Conservation (phyloP, 2,113 vertebrate species). For the Ibidorhyncha struthersii region DNA sequence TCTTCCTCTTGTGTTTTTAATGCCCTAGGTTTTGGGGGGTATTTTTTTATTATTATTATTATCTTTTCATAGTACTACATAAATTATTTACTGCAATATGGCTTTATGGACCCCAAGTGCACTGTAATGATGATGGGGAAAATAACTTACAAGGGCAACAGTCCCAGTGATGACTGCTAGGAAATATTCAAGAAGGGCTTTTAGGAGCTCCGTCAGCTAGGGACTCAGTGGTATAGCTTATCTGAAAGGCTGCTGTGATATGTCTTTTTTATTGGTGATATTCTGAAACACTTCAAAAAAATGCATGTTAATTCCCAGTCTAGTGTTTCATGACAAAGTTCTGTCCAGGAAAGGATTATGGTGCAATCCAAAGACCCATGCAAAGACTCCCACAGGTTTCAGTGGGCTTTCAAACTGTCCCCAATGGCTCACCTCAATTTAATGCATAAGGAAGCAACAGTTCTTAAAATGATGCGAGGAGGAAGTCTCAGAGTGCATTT, state of each 20-base stretch:
- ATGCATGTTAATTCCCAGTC: neutral
- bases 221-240: neutral
- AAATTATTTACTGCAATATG: neutral
- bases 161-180: neutral
- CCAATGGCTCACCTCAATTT: neutral
- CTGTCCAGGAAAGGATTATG: neutral
- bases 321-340: neutral
- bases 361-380: neutral
- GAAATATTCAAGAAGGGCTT: neutral
- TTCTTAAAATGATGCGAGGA: neutral
- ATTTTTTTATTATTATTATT: neutral
- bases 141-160: conserved; percentile 17
- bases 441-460: neutral
- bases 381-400: neutral
- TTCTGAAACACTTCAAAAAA: conserved; percentile 6
- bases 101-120: neutral
- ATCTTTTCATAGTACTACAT: neutral
- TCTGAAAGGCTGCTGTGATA: neutral
- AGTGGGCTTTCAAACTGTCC: neutral
- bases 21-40: neutral
- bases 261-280: conserved; percentile 11
- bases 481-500: neutral
- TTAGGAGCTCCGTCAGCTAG: neutral
- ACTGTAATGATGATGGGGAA: neutral
- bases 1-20: neutral